Base-by-base conservation (phyloP, 2,888 invertebrate species). In the Meganola albula region DNA sequence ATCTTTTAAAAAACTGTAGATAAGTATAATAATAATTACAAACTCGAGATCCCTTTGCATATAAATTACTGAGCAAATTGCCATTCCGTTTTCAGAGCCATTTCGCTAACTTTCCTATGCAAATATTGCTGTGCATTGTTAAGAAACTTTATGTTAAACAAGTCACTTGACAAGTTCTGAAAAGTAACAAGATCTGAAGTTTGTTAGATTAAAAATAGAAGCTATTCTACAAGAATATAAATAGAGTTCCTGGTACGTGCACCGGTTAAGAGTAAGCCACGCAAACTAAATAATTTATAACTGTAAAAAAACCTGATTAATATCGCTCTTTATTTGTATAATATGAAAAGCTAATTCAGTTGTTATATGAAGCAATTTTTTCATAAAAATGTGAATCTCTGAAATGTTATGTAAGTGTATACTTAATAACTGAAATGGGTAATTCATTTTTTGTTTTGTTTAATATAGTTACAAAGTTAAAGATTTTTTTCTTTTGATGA, bases 11-110 rank as follows among this genome's bases (percentile, higher is more conserved):
- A 24, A 26, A 10, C 11, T 7, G 1, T 22, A 10, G 9, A 6
- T 12, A 8, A 12, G n/a, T n/a, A n/a, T n/a, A n/a, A n/a, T n/a
- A n/a, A n/a, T 77, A 76, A 78, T 79, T 77, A 73, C 68, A 54
- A 48, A 66, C 59, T 59, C 56, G 53, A 46, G 53, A 71, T 74
- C 76, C 74, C 64, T 82, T 82, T 74, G 79, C 78, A 82, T 83
- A 73, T 65, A 79, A 80, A 84, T 82, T 65, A 69, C 63, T 51
- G 51, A 34, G 56, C 61, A 58, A 71, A 73, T 71, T 69, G 69
- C 63, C 67, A 70, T 75, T 66, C 59, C 58, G 68, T 58, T 67
- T 73, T 70, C 62, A 57, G 49, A 60, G 67, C 61, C 61, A 74
- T 78, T 79, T 74, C 69, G 71, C 57, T 58, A 45, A 55, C 57